Base-by-base conservation (phyloP, 2,113 vertebrate species). In the Axis porcinus region DNA sequence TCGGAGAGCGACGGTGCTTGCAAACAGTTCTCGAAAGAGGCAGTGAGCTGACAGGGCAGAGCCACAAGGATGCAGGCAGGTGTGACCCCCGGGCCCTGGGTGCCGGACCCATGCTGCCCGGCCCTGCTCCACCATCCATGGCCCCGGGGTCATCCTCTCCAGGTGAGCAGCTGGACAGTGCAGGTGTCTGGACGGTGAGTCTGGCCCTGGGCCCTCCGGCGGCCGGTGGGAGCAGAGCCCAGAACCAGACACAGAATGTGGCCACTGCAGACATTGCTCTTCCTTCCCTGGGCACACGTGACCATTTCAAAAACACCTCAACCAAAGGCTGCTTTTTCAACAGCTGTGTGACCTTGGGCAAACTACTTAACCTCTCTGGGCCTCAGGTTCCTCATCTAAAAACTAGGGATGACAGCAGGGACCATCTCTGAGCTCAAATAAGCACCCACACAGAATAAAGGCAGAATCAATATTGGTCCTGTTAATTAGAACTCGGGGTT, bases 21-120 rank as follows among this genome's bases (percentile, higher is more conserved):
- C 93, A 94, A 97, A 86, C 89, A 89, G 86, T 36, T 58, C 94
- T 78, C 21, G 10, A 94, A 60, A 62, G 70, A 98, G 12, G 58
- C 86, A 86, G 89, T 47, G 45, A 79, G 85, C 89, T 95, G 91
- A 78, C 93, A 21, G 27, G 28, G 45, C 11, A 4, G 12, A 17
- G 12, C 84, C 50, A 25, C 33, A 11, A 45, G 23, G 36, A 7
- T 0, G 33, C 23, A 43, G 30, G 81, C 86, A 64, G 57, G 67
- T 45, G 36, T 0, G 8, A 10, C 45, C 33, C 45, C 74, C 3
- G 0, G 30, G 23, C 28, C 40, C 50, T 10, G 23, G 40, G 60
- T 10, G 45, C 57, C 1, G 17, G 40, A 28, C 4, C 52, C 15
- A 0, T 2, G 16, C 27, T 2, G 10, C n/a, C 6, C 6, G 5